Conservation (phyloP, 2,113 vertebrate species). For the Tupaia chinensis region DNA sequence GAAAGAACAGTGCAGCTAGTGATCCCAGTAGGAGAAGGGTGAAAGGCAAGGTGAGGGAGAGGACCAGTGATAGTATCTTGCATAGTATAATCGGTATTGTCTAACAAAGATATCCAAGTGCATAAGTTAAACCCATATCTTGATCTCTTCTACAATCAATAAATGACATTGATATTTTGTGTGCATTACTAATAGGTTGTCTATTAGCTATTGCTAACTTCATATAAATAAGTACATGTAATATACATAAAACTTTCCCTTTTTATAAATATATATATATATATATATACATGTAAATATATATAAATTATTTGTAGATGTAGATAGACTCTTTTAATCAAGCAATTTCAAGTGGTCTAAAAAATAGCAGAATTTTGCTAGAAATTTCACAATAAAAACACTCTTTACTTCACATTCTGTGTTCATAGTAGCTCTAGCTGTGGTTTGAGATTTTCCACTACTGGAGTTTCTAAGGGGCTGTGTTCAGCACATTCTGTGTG, state of each 20-base stretch:
- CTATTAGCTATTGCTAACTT: neutral
- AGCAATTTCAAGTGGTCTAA: neutral
- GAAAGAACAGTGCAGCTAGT: neutral
- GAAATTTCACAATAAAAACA: neutral
- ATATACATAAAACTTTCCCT: neutral
- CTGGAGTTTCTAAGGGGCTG: neutral
- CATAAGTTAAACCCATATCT: neutral
- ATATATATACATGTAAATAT: neutral
- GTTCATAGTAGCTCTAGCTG: neutral
- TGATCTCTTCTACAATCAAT: neutral
- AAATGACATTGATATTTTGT: neutral
- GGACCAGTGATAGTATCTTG: accelerated
- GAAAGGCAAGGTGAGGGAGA: neutral
- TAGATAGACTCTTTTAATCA: neutral
- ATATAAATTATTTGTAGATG: neutral
- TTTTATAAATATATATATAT: neutral
- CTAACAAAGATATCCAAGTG: neutral
- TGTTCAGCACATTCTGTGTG: neutral
- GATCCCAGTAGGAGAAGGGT: neutral
- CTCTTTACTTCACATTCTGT: neutral
- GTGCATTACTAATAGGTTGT: neutral
- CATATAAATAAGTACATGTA: neutral
- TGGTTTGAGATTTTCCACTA: neutral
- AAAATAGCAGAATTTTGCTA: neutral
- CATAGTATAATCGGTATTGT: accelerated